phyloP scores from a whole-genome alignment of 2,113 vertebrate genomes.

The Neoarius graeffei region DNA sequence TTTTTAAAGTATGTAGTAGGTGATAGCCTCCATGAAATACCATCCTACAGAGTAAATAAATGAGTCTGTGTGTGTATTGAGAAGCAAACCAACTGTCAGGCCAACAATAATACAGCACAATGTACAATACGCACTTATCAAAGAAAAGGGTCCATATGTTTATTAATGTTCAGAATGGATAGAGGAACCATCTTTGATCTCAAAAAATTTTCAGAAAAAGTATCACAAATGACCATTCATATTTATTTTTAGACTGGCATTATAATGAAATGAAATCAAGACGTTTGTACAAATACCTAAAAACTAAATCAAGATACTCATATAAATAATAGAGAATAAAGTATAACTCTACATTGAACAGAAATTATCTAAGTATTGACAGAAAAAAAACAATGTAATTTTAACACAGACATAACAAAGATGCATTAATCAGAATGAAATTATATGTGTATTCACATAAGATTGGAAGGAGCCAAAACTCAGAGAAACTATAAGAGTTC shows the following conservation, averaged over 20 bases:
- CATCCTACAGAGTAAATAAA: background rate
- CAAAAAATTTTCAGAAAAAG: background rate
- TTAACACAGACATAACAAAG: background rate
- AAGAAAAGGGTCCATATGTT: background rate
- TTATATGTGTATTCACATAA: conserved; percentile 21
- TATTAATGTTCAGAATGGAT: background rate
- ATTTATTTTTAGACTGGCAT: background rate
- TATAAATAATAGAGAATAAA: background rate
- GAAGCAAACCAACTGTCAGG: background rate
- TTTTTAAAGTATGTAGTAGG: conserved; percentile 30
- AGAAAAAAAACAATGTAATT: background rate
- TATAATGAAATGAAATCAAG: background rate
- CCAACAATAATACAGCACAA: background rate
- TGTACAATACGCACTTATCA: background rate
- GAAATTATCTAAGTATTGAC: background rate
- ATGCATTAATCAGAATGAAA: background rate
- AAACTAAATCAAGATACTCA: background rate
- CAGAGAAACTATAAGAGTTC: background rate
- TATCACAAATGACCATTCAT: background rate
- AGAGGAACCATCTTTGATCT: background rate
- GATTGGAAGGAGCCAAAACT: background rate
- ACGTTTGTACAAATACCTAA: background rate
- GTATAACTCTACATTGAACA: background rate
- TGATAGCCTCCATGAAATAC: conserved; percentile 36
- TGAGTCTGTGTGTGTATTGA: conserved; percentile 1